These are phyloP conservation scores for Natrix natrix DNA, from an alignment of 2,797 vertebrate species.

Conservation along the genomic window DNA sequence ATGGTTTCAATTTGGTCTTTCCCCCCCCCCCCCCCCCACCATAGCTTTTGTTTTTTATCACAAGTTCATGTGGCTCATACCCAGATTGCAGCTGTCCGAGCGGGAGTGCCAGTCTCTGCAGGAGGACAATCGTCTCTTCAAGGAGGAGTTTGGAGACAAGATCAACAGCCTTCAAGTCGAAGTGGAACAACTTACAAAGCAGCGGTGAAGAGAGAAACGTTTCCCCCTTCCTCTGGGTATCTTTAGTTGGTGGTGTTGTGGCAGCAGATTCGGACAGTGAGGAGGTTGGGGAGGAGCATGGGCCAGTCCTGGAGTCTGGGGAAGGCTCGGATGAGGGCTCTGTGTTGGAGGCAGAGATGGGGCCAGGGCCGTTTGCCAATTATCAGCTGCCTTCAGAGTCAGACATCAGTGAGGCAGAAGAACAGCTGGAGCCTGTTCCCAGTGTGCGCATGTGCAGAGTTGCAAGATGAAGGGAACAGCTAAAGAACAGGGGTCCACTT, in stretches of 20 bases:
- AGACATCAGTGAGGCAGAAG: no score
- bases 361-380: no score
- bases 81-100: slow-evolving; percentile 92
- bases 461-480: no score
- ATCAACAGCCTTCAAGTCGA: slow-evolving; percentile 92
- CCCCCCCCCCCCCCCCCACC: slow-evolving; percentile 61
- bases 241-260: neutral
- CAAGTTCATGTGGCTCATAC: slow-evolving; percentile 89
- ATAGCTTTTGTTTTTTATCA: slow-evolving; percentile 83
- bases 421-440: no score
- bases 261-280: no score
- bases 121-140: slow-evolving; percentile 95
- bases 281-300: no score
- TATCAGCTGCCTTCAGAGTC: no score
- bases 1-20: slow-evolving; percentile 66
- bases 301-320: no score
- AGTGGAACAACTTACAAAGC: slow-evolving; percentile 85
- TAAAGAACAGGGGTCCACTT: no score
- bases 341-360: no score
- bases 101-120: slow-evolving; percentile 81
- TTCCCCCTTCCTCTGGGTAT: slow-evolving; percentile 25
- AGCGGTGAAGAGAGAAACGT: slow-evolving; percentile 79
- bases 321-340: no score
- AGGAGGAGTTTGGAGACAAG: slow-evolving; percentile 97
- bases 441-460: no score